These are phyloP conservation scores for Oreochromis niloticus DNA, from an alignment of 2,113 vertebrate genomes.

Conservation along the genomic window DNA sequence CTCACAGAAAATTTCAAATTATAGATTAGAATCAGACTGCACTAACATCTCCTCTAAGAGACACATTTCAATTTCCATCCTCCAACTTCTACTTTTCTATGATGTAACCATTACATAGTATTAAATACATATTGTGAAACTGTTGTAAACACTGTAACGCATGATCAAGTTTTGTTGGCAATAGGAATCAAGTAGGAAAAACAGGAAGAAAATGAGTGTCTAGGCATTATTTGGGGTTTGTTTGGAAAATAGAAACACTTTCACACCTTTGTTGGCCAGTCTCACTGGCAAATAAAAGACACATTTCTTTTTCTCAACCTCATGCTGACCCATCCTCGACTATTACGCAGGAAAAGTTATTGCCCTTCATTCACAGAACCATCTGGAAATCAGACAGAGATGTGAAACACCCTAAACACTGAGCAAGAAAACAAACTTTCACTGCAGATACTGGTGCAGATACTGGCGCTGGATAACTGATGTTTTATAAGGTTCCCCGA, in stretches of 20 bases:
- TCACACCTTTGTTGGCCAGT: not conserved
- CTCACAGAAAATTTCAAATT: not conserved
- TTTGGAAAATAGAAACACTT: not conserved
- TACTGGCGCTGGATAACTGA: not conserved
- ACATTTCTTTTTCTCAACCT: not conserved
- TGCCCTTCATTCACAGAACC: not conserved
- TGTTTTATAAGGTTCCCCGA: slow-evolving; percentile 3
- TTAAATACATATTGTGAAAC: not conserved
- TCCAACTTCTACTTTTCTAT: not conserved
- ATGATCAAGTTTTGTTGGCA: not conserved
- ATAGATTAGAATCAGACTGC: not conserved
- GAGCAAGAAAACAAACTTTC: slow-evolving; percentile 33
- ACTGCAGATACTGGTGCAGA: not conserved
- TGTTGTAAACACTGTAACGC: not conserved
- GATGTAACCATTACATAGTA: not conserved
- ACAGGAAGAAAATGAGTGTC: not conserved
- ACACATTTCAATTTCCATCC: not conserved
- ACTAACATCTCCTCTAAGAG: not conserved
- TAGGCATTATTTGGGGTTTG: not conserved
- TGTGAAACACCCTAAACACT: slow-evolving; percentile 30
- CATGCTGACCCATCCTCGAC: not conserved
- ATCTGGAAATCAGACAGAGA: slow-evolving; percentile 31
- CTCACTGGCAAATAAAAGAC: not conserved
- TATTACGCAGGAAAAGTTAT: slow-evolving; percentile 2
- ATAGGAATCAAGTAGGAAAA: not conserved